A percentile compares a stretch with the other conserved stretches of the same genome.
phyloP scores from a whole-genome alignment of 2,888 invertebrate genomes.

The Folsomia manolachei region DNA sequence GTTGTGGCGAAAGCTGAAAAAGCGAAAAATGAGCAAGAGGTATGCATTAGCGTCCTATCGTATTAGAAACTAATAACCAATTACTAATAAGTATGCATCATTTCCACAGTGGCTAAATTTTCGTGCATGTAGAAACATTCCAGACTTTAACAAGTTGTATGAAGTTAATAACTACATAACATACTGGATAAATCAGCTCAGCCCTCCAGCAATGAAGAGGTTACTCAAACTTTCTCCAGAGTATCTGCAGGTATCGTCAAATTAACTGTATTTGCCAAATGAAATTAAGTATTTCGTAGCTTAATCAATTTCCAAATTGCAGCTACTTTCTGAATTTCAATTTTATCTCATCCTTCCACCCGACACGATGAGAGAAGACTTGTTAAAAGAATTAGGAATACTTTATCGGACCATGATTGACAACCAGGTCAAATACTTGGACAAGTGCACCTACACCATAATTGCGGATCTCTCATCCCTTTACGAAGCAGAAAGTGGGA shows the following conservation, averaged over 20 bases:
- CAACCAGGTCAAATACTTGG: constrained; percentile 37
- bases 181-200: constrained; percentile 39
- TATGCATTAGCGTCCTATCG: no score
- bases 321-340: constrained; percentile 43
- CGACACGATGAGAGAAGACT: constrained; percentile 29
- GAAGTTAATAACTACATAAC: constrained; percentile 45
- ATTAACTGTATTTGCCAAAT: background rate
- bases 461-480: constrained; percentile 38
- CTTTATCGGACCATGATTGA: constrained; percentile 46
- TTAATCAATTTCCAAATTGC: background rate
- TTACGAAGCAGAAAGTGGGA: constrained; percentile 47
- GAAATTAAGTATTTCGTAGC: background rate
- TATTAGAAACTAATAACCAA: no score
- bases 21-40: constrained; percentile 27
- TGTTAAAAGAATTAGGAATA: constrained; percentile 40
- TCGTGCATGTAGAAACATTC: constrained; percentile 42
- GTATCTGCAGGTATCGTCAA: constrained; percentile 33
- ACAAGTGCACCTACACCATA: constrained; percentile 41
- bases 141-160: constrained; percentile 40
- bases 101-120: constrained; percentile 37
- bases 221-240: constrained; percentile 39
- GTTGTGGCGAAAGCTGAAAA: constrained; percentile 31
- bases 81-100: no score
- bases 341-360: constrained; percentile 39
- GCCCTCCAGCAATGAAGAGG: constrained; percentile 32